Evolutionary conservation across 2,888 invertebrate species (phyloP), one percentile per base, ranked within the genome.

Genomic region (Cantharis nigra): DNA sequence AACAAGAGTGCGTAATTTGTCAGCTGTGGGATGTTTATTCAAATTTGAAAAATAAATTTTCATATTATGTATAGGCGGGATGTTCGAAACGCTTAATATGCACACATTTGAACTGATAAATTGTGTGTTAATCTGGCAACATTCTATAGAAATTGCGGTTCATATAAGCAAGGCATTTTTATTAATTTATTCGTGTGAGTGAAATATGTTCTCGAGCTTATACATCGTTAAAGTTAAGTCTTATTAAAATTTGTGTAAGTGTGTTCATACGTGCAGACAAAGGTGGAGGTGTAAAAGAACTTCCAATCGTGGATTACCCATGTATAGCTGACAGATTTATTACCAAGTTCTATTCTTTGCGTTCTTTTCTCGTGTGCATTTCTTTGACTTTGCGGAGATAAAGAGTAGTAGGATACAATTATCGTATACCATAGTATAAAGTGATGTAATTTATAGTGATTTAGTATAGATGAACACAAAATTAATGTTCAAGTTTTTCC

Each of bases 351-450:
- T 74, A 80, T 80, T 80, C 78, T 79, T 79, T 75, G 69, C 69
- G 72, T 75, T 78, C 76, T 71, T 74, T 77, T 79, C 71, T 69
- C 62, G 70, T 69, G 75, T 76, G 75, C 72, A 78, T 80, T 79
- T 78, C 74, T 81, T 78, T 77, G 81, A 81, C 81, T 83, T 81
- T 82, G 80, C 80, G 65, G 65, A 78, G 80, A 79, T 80, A 80
- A 82, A 79, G 77, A 76, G 78, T 78, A 74, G 77, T 76, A 79
- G 69, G 49, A 78, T 76, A 69, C 74, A 78, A 76, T 76, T 76
- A 67, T 49, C 49, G 49, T 49, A 49, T 49, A 49, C 49, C 49
- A 49, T 49, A 49, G 49, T 49, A 49, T 49, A 26, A 67, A 67
- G 20, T 67, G 65, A 67, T 26, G 18, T 23, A 23, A 67, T 67